Evolutionary conservation across 2,888 invertebrate species (phyloP), one percentile per base, ranked within the genome.

Genomic region (Melipona beecheii): DNA sequence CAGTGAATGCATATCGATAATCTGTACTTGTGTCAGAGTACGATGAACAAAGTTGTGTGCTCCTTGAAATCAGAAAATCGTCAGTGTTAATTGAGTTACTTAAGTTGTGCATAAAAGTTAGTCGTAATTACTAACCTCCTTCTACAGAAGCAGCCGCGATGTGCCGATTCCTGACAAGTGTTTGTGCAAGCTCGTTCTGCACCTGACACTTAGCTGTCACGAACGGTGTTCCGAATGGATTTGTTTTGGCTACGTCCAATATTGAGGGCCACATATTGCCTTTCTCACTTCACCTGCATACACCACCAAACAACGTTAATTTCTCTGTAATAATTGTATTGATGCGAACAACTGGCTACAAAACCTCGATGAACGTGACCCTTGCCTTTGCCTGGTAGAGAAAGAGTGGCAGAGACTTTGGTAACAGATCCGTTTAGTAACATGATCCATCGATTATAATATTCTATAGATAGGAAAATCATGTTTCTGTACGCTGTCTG

Each of bases 231-330:
- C 92, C 91, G 86, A 95, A 95, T n/a, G 94, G 94, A 87, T 93
- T 95, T 91, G 88, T 92, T 92, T 95, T 95, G 17, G 94, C 94
- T 69, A 93, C 91, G 90, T 95, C 95, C 87, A 95, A 87, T 86
- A 95, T 89, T 50, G 95, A 94, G 81, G 94, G 93, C 92, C 94
- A 94, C 95, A 95, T 95, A 89, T 92, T 95, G 69, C 54, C 58
- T 73, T 19, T 80, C 43, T 52, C 83, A 82, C 73, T 87, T 85
- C 83, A 90, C 90, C 89, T 90, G 83, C 19, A 75, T 68, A 78
- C 56, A 79, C 49, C 82, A 85, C 75, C 24, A 80, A 9, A 79
- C n/a, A 21, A 50, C 49, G 17, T 83, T n/a, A 64, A 62, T 78
- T 87, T 50, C 6, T 31, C 24, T 64, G 56, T 60, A 66, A 82